Percentiles rank a stretch among this genome's conserved stretches.
Evolutionary conservation across 2,797 vertebrate genomes (phyloP).

Genomic region (Etheostoma perlongum): DNA sequence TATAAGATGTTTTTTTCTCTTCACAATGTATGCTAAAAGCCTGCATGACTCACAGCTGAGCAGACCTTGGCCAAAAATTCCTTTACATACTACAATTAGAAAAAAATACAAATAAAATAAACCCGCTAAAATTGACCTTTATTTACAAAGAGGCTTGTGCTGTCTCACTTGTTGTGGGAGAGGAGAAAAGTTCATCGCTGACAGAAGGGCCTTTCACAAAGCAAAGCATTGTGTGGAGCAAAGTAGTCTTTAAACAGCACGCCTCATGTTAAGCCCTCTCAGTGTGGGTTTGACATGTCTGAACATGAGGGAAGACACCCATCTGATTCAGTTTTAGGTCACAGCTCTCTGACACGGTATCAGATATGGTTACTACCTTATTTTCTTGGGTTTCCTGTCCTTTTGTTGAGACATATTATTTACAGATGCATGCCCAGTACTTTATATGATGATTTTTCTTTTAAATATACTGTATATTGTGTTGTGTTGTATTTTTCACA

Average conservation of each 20-base stretch:
- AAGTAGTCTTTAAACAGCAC: conserved; percentile 59
- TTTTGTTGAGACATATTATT: conserved; percentile 17
- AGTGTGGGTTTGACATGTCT: conserved; percentile 61
- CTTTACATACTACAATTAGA: conserved; percentile 52
- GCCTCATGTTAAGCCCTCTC: conserved; percentile 58
- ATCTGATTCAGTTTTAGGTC: conserved; percentile 46
- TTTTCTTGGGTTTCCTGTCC: conserved; percentile 42
- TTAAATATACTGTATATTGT: neutral
- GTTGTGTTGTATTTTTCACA: neutral
- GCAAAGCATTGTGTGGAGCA: conserved; percentile 45
- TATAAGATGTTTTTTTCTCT: conserved; percentile 27
- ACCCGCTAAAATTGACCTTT: conserved; percentile 53
- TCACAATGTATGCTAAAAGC: conserved; percentile 42
- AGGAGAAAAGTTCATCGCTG: conserved; percentile 34
- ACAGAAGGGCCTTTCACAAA: conserved; percentile 59
- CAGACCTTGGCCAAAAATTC: conserved; percentile 41
- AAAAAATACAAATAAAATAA: neutral
- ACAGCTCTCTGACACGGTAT: conserved; percentile 18
- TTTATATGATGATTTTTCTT: neutral
- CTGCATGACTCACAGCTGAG: conserved; percentile 39
- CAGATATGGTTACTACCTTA: conserved; percentile 28
- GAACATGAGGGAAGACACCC: conserved; percentile 61
- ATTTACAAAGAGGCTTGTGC: conserved; percentile 50
- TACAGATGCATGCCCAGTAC: neutral
- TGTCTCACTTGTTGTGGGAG: conserved; percentile 61